Evolutionary conservation across 2,797 vertebrate genomes (phyloP).

Genomic region (Gallinago solitaria): DNA sequence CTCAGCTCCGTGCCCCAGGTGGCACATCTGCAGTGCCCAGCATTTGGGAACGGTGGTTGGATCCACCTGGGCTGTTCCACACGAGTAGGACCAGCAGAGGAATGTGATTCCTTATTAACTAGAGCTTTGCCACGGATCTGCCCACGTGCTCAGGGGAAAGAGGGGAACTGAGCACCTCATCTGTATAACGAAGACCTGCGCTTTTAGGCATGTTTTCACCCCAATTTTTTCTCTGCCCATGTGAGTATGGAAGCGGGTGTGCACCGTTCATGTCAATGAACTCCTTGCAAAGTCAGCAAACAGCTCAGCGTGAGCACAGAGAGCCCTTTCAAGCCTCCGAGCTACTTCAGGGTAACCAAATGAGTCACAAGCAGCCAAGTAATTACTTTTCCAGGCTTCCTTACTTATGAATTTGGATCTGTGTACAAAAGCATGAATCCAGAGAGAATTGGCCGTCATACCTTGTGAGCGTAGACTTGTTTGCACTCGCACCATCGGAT

Average conservation of each 20-base stretch:
- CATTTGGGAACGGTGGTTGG: background rate
- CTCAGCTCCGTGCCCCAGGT: fast-evolving
- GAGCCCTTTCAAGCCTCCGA: background rate
- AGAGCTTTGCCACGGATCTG: background rate
- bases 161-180: background rate
- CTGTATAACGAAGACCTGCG: background rate
- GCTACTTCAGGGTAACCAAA: background rate
- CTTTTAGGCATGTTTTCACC: background rate
- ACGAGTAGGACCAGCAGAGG: background rate
- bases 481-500: background rate
- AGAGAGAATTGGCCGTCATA: background rate
- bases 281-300: constrained; percentile 24
- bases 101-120: background rate
- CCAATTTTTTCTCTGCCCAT: fast-evolving
- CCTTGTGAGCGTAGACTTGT: background rate
- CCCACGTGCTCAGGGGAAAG: background rate
- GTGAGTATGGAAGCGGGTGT: fast-evolving
- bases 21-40: background rate
- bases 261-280: background rate
- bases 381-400: constrained; percentile 10
- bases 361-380: constrained; percentile 1
- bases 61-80: background rate
- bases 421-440: background rate
- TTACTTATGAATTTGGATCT: background rate
- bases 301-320: background rate